phyloP scores from a whole-genome alignment of 2,888 invertebrate species.

The Drosophila barbarae region DNA sequence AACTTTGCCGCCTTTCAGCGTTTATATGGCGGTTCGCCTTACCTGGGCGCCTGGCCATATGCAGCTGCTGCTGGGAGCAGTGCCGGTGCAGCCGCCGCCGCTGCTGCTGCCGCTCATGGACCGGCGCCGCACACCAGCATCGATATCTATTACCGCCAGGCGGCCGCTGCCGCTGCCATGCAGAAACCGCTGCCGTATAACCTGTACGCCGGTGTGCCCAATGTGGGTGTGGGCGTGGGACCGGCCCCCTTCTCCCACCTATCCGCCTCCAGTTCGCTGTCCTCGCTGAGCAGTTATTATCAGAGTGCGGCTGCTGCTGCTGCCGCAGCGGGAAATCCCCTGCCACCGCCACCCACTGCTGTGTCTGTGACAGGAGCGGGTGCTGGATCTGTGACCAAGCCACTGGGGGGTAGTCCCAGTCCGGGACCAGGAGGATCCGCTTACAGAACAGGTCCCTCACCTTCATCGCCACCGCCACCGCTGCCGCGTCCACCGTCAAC shows the following conservation, averaged over 20 bases:
- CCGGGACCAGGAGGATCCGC: background rate
- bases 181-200: slow-evolving; percentile 93
- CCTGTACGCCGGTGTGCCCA: slow-evolving; percentile 80
- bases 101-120: slow-evolving; percentile 76
- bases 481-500: slow-evolving; percentile 61
- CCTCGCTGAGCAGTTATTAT: slow-evolving; percentile 82
- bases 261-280: slow-evolving; percentile 84
- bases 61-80: slow-evolving; percentile 81
- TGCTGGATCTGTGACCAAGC: slow-evolving; percentile 37
- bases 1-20: slow-evolving; percentile 99
- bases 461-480: slow-evolving; percentile 14
- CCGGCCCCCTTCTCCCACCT: slow-evolving; percentile 79
- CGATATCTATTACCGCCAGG: slow-evolving; percentile 91
- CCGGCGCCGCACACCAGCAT: slow-evolving; percentile 84
- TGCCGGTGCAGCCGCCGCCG: slow-evolving; percentile 45
- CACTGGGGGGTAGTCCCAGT: slow-evolving; percentile 30
- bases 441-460: background rate
- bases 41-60: slow-evolving; percentile 83
- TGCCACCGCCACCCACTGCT: slow-evolving; percentile 17
- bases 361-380: slow-evolving; percentile 14
- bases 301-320: slow-evolving; percentile 77
- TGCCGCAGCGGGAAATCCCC: slow-evolving; percentile 35
- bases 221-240: slow-evolving; percentile 75
- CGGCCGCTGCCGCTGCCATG: slow-evolving; percentile 88
- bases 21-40: slow-evolving; percentile 89